phyloP scores from a whole-genome alignment of 2,113 vertebrate genomes.

The Cheilinus undulatus region DNA sequence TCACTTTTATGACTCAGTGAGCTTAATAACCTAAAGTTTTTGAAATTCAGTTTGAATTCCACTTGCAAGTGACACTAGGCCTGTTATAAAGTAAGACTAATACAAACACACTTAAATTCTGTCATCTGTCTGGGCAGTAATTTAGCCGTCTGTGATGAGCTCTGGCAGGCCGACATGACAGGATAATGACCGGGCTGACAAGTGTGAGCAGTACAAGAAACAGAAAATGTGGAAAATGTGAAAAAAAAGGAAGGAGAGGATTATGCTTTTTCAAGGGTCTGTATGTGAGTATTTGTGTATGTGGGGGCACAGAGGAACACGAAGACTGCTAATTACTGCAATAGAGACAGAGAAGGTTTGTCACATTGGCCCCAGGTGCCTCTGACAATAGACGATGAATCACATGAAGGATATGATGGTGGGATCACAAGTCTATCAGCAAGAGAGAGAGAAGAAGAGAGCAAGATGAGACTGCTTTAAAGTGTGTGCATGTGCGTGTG shows the following conservation, averaged over 20 bases:
- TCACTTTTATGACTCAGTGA: too few species aligned
- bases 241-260: background rate
- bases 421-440: constrained; percentile 36
- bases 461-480: constrained; percentile 58
- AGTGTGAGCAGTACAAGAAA: constrained; percentile 51
- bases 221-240: constrained; percentile 15
- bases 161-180: constrained; percentile 59
- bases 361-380: constrained; percentile 63
- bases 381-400: constrained; percentile 69
- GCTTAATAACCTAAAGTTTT: background rate
- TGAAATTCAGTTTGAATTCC: background rate
- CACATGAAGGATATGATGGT: constrained; percentile 58
- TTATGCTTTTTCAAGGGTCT: background rate
- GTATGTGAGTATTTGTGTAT: constrained; percentile 1
- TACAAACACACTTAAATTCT: constrained; percentile 21
- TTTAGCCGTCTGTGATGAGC: constrained; percentile 58
- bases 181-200: constrained; percentile 72
- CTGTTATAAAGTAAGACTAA: constrained; percentile 4
- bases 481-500: constrained; percentile 1
- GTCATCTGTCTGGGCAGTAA: constrained; percentile 47
- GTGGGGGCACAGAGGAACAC: constrained; percentile 11
- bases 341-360: constrained; percentile 56
- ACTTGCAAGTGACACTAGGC: constrained; percentile 10
- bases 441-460: too few species aligned
- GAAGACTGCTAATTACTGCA: constrained; percentile 74